Evolutionary conservation across 2,797 vertebrate species (phyloP), one percentile per base, ranked within the genome.

Genomic region (Bufotes viridis): DNA sequence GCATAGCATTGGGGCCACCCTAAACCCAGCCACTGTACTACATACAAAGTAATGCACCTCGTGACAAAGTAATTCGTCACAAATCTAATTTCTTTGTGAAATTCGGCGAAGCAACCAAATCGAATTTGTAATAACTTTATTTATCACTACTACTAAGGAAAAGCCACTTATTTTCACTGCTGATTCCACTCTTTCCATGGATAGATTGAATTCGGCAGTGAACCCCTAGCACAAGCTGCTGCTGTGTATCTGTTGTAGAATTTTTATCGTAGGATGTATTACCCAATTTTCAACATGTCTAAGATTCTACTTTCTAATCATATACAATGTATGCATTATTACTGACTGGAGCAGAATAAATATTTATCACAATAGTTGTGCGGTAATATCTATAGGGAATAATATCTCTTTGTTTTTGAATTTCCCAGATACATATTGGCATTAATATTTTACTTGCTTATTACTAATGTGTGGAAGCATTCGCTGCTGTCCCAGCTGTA

Each of bases 401-500:
- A 84, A 84, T 51, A 63, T 84, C 82, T 84, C 55, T 84, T 26
- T 69, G 81, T 83, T 70, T 74, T 75, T 60, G 34, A 22, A 42
- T 63, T 84, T 84, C 69, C 82, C 14, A 61, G 55, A 75, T 26
- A 49, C 70, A 60, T 76, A 63, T 63, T 51, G 55, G 57, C 69
- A 84, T 84, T 84, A 84, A 84, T 84, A 84, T 84, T 84, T 84
- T 58, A 84, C 55, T 75, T 84, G 55, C 70, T 84, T 58, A 75
- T 84, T 75, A 84, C 82, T 17, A 84, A 61, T 75, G 82, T 61
- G 70, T 51, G 69, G 70, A 84, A 75, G 70, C 57, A 34, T 84
- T 84, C 69, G 61, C 14, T 84, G 69, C 69, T 51, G 29, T 42
- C 74, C 74, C 57, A 75, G 82, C 70, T 75, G 82, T 63, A 84